Percentiles rank a stretch among this genome's conserved stretches.
These are phyloP conservation scores for Petrocephalus schoutedeni DNA, from an alignment of 2,797 vertebrate genomes.

Conservation along the genomic window DNA sequence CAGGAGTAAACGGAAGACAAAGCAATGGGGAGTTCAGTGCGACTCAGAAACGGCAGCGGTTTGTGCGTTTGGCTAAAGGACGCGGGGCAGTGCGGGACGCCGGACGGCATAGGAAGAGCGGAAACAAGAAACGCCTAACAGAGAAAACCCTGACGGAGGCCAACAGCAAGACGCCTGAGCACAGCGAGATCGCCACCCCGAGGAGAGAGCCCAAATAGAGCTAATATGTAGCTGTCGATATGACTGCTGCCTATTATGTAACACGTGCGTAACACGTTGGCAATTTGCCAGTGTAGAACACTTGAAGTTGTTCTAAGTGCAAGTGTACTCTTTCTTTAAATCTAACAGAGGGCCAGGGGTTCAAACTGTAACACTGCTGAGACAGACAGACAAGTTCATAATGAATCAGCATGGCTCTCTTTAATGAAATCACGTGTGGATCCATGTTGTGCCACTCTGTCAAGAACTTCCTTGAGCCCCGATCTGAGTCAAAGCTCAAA, in stretches of 20 bases:
- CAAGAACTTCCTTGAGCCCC: not conserved
- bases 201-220: conserved; percentile 32
- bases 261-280: not conserved
- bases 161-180: conserved; percentile 26
- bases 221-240: conserved; percentile 24
- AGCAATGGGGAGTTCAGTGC: not conserved
- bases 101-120: not conserved
- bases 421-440: not conserved
- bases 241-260: not conserved
- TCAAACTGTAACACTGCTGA: not conserved
- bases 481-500: not conserved
- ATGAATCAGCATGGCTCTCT: not conserved
- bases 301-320: not conserved
- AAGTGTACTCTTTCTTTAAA: not conserved
- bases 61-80: not conserved
- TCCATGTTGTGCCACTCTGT: not conserved
- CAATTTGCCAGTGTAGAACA: not conserved
- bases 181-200: conserved; percentile 32
- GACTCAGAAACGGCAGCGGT: not conserved
- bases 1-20: not conserved
- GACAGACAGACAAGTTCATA: not conserved
- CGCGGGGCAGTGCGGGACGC: not conserved
- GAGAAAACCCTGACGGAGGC: not conserved
- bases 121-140: not conserved
- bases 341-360: not conserved